A percentile compares a stretch with the other conserved stretches of the same genome.
Evolutionary conservation across 2,113 vertebrate species (phyloP).

Genomic region (Chamaea fasciata): DNA sequence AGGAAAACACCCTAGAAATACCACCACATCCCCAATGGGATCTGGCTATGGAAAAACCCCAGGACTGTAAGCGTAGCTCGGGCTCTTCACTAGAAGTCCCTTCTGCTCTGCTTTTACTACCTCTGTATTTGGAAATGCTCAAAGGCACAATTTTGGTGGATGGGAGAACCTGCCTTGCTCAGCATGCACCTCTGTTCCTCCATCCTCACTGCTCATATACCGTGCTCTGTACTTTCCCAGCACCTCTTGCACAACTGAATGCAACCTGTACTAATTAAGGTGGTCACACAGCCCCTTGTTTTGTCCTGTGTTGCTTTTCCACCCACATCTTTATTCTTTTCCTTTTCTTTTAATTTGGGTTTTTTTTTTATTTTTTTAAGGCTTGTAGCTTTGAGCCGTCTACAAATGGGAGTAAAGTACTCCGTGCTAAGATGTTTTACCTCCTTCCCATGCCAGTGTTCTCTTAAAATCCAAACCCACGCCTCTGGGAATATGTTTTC

Average conservation of each 20-base stretch:
- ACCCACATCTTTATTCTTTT: background rate
- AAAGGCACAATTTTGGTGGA: background rate
- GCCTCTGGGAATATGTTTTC: background rate
- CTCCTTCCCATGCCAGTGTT: background rate
- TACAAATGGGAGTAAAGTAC: background rate
- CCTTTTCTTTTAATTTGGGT: background rate
- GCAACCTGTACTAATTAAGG: background rate
- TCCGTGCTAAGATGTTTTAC: background rate
- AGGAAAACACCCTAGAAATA: background rate
- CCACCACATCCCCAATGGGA: accelerated
- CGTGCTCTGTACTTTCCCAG: background rate
- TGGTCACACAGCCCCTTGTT: background rate
- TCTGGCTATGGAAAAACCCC: background rate
- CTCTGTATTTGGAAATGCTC: background rate
- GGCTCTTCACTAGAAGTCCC: background rate
- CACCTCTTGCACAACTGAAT: background rate
- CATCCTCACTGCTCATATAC: background rate
- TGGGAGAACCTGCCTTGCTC: background rate
- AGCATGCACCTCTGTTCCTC: background rate
- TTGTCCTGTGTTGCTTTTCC: background rate
- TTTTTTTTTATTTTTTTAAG: background rate
- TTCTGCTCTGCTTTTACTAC: background rate
- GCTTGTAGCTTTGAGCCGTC: background rate
- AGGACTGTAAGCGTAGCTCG: background rate
- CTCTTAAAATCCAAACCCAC: background rate